Base-by-base conservation (phyloP, 2,113 vertebrate genomes). In the Poeciliopsis occidentalis region DNA sequence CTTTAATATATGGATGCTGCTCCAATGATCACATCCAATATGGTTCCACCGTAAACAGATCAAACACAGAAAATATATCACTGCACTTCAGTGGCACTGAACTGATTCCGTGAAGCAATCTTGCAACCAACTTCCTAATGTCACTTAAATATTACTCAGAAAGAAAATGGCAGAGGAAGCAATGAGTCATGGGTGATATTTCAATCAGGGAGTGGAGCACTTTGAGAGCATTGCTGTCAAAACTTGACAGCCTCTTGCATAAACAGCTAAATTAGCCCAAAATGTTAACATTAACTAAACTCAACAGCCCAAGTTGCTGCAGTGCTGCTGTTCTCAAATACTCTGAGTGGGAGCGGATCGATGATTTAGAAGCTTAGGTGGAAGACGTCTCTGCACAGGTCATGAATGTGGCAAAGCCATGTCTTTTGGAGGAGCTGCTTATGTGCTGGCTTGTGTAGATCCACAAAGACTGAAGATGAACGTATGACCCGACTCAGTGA, bases 131-230 rank as follows among this genome's bases (percentile, higher is more conserved):
- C 71, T 41, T 85, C 57, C 27, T 51, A 44, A 77, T 63, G 70
- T 64, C 77, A 81, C 67, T 65, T 64, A 15, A 60, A 76, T 60
- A 39, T 79, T 69, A 81, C 61, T 76, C 69, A 39, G 77, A 83
- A 31, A 64, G 39, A 87, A 78, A 88, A 82, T 73, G 63, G 63
- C 71, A 74, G 71, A 60, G 66, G 70, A 80, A 41, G 76, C 63
- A 71, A 17, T 78, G 87, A 89, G 72, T 80, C 76, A 76, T 32
- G 72, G 69, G 24, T 69, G 61, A 76, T 76, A 67, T 83, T 84
- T 83, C 75, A 64, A 51, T 78, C 39, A 3, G 37, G 54, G 71
- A 37, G 17, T 75, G 69, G 44, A 37, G 37, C 67, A 44, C 12
- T 41, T 34, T 57, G 26, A 63, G 63, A 76, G 54, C n/a, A 17